Evolutionary conservation across 2,888 invertebrate species (phyloP).

Genomic region (Hipparchia semele): DNA sequence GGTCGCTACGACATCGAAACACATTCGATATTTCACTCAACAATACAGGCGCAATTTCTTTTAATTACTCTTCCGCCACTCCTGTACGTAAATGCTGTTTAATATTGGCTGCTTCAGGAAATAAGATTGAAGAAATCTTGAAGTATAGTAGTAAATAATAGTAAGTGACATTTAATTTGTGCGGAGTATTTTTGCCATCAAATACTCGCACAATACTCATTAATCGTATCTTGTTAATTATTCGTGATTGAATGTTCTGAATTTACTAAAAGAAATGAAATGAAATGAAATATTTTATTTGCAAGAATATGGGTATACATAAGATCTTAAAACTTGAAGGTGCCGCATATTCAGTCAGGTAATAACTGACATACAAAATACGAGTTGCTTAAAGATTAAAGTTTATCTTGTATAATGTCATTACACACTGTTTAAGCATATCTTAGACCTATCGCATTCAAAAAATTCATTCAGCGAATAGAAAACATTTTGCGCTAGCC

Average conservation of each 20-base stretch:
- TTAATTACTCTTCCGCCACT: slow-evolving; percentile 15
- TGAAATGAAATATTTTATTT: too few species aligned
- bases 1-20: slow-evolving; percentile 5
- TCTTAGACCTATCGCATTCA: too few species aligned
- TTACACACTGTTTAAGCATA: too few species aligned
- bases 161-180: neutral
- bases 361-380: too few species aligned
- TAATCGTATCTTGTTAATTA: neutral
- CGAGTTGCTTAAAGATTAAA: too few species aligned
- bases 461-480: too few species aligned
- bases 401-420: too few species aligned
- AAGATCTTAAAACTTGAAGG: too few species aligned
- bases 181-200: neutral
- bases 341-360: too few species aligned
- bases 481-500: too few species aligned
- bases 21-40: slow-evolving; percentile 8
- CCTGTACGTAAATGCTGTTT: neutral
- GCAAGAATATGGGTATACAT: too few species aligned
- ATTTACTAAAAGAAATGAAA: too few species aligned
- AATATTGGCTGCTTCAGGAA: slow-evolving; percentile 3
- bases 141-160: neutral
- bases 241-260: neutral
- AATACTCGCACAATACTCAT: neutral
- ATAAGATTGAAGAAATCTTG: slow-evolving; percentile 10
- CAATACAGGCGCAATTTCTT: slow-evolving; percentile 9